phyloP scores from a whole-genome alignment of 2,888 invertebrate species.

The Fragum whitleyi region DNA sequence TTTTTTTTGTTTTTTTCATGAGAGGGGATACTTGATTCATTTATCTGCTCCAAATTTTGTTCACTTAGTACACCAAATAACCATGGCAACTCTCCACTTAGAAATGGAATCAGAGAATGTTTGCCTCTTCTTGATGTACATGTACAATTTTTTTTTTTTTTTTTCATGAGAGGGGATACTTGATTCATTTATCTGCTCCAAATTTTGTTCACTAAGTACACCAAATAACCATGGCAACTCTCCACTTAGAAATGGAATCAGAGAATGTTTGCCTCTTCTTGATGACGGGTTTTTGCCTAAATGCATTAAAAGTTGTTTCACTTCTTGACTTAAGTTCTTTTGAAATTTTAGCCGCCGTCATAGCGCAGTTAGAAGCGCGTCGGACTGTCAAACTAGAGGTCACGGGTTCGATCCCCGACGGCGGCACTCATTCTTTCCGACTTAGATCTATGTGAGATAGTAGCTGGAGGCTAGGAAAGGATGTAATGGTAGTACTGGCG shows the following conservation, averaged over 20 bases:
- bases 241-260: neutral
- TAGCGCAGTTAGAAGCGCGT: no score
- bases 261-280: neutral
- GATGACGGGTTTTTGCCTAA: neutral
- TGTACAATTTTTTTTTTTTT: neutral
- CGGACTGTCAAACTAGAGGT: no score
- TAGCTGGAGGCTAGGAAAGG: no score
- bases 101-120: neutral
- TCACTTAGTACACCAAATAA: constrained; percentile 7
- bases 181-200: neutral
- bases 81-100: neutral
- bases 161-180: neutral
- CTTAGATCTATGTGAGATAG: no score
- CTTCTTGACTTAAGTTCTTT: neutral
- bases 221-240: constrained; percentile 4
- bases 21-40: neutral
- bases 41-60: neutral
- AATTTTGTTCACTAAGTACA: neutral
- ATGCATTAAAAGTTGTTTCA: neutral
- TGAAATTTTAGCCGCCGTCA: no score
- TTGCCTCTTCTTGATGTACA: neutral
- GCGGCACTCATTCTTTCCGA: no score
- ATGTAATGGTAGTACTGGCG: no score
- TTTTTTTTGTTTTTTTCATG: neutral
- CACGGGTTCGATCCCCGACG: no score